Evolutionary conservation across 2,797 vertebrate species (phyloP), one percentile per base, ranked within the genome.

Genomic region (Gymnothorax javanicus): DNA sequence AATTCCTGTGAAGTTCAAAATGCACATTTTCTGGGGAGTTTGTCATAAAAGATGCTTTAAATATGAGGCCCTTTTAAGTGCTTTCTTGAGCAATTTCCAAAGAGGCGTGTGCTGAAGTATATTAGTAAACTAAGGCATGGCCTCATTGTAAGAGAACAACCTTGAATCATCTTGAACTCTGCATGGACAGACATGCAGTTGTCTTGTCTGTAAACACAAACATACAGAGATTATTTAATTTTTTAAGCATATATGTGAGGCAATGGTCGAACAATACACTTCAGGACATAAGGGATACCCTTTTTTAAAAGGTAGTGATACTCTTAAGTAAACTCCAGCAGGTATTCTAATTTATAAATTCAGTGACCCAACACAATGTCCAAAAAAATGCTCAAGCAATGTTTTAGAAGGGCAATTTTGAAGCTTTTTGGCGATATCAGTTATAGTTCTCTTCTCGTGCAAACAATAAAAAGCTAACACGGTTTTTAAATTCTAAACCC

Each of bases 41-140:
- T 17, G 50, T 79, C 15, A 52, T 79, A 79, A 79, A 79, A 79
- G 75, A 43, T 15, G 13, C 71, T 75, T 33, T 75, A 43, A 75
- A 75, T 43, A 13, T 33, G 6, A 75, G 13, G 25, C 25, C 71
- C 43, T 75, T 33, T 75, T 15, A 75, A 75, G 33, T 75, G 27
- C 71, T 75, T 75, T 33, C 71, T 75, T 27, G 71, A 75, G 71
- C 71, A 75, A 43, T 33, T 75, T 79, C 13, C 52, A 79, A 79
- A 79, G 13, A 52, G 75, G 20, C 20, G 17, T 52, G 33, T 79
- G 17, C 50, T 52, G 13, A 79, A 52, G 33, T 79, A 52, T 54
- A 79, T 79, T 20, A 54, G 50, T 13, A 79, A 79, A 52, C 71
- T 79, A 79, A 79, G 12, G 75, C 17, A 79, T 43, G 17, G 43